Evolutionary conservation across 2,113 vertebrate species (phyloP).

Genomic region (Erythrolamprus reginae): DNA sequence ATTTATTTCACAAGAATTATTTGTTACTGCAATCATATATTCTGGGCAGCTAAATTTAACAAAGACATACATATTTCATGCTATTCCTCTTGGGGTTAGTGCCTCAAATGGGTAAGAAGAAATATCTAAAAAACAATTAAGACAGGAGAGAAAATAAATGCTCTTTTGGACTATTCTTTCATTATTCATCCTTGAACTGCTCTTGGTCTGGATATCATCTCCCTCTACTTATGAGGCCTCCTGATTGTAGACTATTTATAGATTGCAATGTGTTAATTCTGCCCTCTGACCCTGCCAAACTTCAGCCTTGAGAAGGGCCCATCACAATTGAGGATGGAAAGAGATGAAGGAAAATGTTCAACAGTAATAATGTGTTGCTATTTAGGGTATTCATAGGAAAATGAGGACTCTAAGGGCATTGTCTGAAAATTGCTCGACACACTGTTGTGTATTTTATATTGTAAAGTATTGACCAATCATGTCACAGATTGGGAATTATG

Average conservation of each 20-base stretch:
- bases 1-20: neutral
- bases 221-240: neutral
- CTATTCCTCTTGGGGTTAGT: neutral
- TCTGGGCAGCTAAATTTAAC: neutral
- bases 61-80: neutral
- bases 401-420: neutral
- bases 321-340: neutral
- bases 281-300: neutral
- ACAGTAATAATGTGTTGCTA: neutral
- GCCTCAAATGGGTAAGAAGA: neutral
- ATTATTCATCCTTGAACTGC: neutral
- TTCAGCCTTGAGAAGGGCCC: neutral
- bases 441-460: neutral
- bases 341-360: neutral
- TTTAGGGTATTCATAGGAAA: neutral
- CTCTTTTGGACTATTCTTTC: neutral
- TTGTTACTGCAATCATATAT: neutral
- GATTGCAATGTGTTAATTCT: neutral
- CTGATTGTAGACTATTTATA: neutral
- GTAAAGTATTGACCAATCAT: neutral
- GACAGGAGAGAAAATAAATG: neutral
- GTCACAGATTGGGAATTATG: neutral
- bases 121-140: neutral
- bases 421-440: neutral
- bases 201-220: neutral